These are phyloP conservation scores for Epizoanthus ramosus DNA, from an alignment of 92 coral and sea anemone genomes.

Conservation along the genomic window DNA sequence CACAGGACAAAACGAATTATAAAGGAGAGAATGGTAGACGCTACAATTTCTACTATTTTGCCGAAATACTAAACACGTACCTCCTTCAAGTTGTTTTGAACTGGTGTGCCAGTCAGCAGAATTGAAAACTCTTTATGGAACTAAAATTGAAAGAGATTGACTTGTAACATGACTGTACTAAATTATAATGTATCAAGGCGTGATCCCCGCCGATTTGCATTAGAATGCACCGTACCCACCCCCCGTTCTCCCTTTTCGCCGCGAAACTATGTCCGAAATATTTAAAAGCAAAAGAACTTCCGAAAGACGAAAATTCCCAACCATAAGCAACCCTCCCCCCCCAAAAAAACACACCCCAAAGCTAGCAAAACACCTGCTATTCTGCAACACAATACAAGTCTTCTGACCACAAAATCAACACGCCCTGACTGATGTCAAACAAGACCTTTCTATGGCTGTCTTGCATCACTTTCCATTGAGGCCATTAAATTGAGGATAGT, in stretches of 20 bases:
- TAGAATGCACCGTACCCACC: too few relatives aligned
- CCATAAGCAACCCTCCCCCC: too few relatives aligned
- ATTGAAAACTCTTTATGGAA: slow-evolving; percentile 74
- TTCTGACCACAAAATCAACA: neutral
- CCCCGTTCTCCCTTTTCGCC: too few relatives aligned
- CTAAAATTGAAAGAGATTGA: slow-evolving; percentile 42
- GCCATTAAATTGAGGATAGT: too few relatives aligned
- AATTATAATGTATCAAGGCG: too few relatives aligned
- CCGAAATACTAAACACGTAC: slow-evolving; percentile 27
- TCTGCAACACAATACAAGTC: neutral
- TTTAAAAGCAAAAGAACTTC: too few relatives aligned
- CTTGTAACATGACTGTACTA: neutral
- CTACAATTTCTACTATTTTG: neutral
- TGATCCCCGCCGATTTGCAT: too few relatives aligned
- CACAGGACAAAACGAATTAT: neutral
- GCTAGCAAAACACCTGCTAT: neutral
- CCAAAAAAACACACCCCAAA: too few relatives aligned
- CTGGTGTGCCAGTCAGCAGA: slow-evolving; percentile 87
- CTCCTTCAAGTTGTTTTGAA: slow-evolving; percentile 84
- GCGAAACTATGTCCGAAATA: too few relatives aligned
- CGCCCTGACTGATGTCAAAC: neutral
- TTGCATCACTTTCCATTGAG: too few relatives aligned
- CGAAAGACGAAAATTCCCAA: too few relatives aligned
- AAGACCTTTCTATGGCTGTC: too few relatives aligned
- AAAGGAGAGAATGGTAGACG: neutral